Evolutionary conservation across 2,888 invertebrate species (phyloP).

Genomic region (Tillus elongatus): DNA sequence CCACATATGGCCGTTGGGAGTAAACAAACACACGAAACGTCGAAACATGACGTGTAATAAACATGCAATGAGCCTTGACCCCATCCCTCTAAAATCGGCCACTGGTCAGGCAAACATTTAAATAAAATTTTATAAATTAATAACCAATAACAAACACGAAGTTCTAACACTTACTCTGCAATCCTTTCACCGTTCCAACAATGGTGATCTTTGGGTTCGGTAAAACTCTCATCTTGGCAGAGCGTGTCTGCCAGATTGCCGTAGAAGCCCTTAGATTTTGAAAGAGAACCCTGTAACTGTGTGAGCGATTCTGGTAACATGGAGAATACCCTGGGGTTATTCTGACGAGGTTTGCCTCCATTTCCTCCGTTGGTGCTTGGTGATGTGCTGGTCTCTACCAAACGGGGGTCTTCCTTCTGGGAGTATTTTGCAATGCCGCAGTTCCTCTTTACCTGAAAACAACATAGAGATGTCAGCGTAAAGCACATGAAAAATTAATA

Average conservation of each 20-base stretch:
- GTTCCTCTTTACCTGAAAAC: slow-evolving; percentile 46
- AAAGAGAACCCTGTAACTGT: slow-evolving; percentile 56
- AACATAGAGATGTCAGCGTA: too few relatives aligned
- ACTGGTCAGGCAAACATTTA: too few relatives aligned
- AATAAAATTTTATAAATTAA: too few relatives aligned
- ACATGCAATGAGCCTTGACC: too few relatives aligned
- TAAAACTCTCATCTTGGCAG: slow-evolving; percentile 64
- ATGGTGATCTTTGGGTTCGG: slow-evolving; percentile 54
- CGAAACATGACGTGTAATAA: too few relatives aligned
- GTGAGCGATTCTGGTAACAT: slow-evolving; percentile 56
- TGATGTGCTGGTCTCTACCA: slow-evolving; percentile 26
- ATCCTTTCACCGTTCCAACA: slow-evolving; percentile 78
- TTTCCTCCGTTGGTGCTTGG: slow-evolving; percentile 29
- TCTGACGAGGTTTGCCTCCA: slow-evolving; percentile 33
- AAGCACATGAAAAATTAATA: too few relatives aligned
- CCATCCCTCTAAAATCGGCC: too few relatives aligned
- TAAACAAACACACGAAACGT: too few relatives aligned
- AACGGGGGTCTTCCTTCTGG: slow-evolving; percentile 27
- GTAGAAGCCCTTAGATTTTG: slow-evolving; percentile 74
- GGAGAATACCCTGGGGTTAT: slow-evolving; percentile 43
- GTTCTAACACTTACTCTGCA: slow-evolving; percentile 64
- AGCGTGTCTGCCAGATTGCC: slow-evolving; percentile 69
- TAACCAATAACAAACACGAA: too few relatives aligned
- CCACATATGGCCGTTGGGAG: too few relatives aligned
- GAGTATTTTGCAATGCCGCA: slow-evolving; percentile 42